Evolutionary conservation across 2,797 vertebrate species (phyloP).

Genomic region (Malurus splendens): DNA sequence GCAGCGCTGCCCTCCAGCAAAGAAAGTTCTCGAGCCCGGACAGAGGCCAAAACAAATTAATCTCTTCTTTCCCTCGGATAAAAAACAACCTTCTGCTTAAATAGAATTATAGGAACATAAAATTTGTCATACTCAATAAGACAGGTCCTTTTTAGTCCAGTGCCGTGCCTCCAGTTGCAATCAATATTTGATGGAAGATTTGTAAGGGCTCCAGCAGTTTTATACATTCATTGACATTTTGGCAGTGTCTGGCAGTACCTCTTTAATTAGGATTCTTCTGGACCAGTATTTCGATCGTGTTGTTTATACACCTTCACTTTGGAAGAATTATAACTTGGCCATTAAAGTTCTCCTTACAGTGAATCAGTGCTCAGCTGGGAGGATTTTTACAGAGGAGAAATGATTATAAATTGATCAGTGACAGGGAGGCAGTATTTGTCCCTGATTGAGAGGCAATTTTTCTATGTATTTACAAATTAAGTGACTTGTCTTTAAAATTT

Average conservation of each 20-base stretch:
- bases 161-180: slow-evolving; percentile 1
- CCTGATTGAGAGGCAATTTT: neutral
- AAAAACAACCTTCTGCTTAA: slow-evolving; percentile 20
- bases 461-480: neutral
- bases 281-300: neutral
- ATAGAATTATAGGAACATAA: slow-evolving; percentile 49
- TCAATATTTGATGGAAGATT: slow-evolving; percentile 60
- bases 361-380: slow-evolving; percentile 11
- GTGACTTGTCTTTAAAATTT: neutral
- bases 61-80: neutral
- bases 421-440: neutral
- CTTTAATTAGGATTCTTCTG: slow-evolving; percentile 57
- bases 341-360: neutral
- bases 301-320: slow-evolving; percentile 44
- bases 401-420: slow-evolving; percentile 4
- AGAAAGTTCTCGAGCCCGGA: neutral
- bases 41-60: slow-evolving; percentile 27
- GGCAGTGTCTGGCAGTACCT: slow-evolving; percentile 34
- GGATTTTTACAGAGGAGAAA: neutral
- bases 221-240: slow-evolving; percentile 37
- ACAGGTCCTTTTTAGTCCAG: neutral
- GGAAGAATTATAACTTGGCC: slow-evolving; percentile 23
- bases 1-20: neutral
- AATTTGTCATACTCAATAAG: slow-evolving; percentile 54
- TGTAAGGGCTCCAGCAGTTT: slow-evolving; percentile 48